These are phyloP conservation scores for Trachelus troglodyta DNA, from an alignment of 2,888 invertebrate species.

Conservation along the genomic window DNA sequence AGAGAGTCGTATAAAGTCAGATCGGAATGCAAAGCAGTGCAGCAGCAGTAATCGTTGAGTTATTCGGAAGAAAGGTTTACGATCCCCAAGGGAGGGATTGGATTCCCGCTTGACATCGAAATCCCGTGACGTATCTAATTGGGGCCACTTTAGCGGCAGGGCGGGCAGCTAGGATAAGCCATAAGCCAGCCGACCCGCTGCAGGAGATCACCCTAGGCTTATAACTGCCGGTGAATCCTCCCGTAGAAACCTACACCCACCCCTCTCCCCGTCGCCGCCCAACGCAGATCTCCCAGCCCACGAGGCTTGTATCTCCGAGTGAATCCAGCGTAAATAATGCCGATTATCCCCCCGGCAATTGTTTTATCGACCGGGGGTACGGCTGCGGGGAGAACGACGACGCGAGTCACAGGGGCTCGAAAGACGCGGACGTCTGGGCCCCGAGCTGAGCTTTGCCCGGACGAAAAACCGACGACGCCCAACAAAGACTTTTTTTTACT, in stretches of 20 bases:
- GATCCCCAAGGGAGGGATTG: conserved; percentile 52
- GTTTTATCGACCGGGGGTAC: conserved; percentile 58
- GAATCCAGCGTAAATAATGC: conserved; percentile 66
- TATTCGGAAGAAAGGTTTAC: conserved; percentile 30
- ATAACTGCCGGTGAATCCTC: conserved; percentile 51
- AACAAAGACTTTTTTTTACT: not conserved
- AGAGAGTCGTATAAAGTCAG: not conserved
- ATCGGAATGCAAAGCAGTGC: conserved; percentile 1
- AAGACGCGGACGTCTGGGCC: conserved; percentile 8
- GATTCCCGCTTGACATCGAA: conserved; percentile 55
- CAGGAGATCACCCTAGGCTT: conserved; percentile 61
- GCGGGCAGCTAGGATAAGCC: conserved; percentile 53
- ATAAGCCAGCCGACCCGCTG: conserved; percentile 53
- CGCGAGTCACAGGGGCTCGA: conserved; percentile 34
- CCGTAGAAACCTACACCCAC: conserved; percentile 27
- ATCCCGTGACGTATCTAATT: conserved; percentile 66
- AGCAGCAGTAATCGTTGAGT: conserved; percentile 16
- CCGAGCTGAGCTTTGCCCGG: conserved; percentile 8
- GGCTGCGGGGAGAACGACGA: not conserved
- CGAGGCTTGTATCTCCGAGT: conserved; percentile 46
- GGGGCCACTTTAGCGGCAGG: conserved; percentile 60
- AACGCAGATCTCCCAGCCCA: not conserved
- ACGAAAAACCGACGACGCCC: not conserved
- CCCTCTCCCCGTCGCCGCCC: conserved; percentile 4
- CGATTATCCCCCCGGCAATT: conserved; percentile 66